Evolutionary conservation across 37 sponge, comb jelly and placozoan genomes (phyloP).

Genomic region (Halichondria panicea): DNA sequence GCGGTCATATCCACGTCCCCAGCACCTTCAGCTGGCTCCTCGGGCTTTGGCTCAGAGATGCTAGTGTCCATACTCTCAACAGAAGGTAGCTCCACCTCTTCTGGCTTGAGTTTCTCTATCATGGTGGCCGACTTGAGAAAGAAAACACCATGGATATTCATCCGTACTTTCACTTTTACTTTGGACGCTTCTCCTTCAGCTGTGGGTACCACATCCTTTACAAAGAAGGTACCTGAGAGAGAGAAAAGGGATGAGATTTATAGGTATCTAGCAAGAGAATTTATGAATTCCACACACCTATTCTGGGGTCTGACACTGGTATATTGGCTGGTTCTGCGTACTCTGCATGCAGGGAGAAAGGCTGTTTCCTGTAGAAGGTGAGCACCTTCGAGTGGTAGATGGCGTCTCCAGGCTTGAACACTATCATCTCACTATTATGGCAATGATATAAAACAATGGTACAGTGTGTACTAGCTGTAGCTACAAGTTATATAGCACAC

Average conservation of each 20-base stretch:
- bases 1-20: constrained; percentile 10
- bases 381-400: constrained; percentile 87
- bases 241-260: neutral
- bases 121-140: constrained; percentile 67
- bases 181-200: constrained; percentile 81
- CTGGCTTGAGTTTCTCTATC: constrained; percentile 56
- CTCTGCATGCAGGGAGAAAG: constrained; percentile 63
- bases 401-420: constrained; percentile 70
- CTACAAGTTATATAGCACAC: too few relatives aligned
- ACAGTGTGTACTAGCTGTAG: too few relatives aligned
- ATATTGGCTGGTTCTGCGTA: constrained; percentile 27
- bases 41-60: too few relatives aligned
- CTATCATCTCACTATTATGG: constrained; percentile 76
- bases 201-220: constrained; percentile 81
- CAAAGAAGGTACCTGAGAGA: constrained; percentile 61
- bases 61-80: too few relatives aligned
- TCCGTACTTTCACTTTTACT: constrained; percentile 91
- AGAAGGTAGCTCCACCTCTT: too few relatives aligned
- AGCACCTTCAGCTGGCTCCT: neutral
- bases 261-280: neutral
- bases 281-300: neutral
- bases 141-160: constrained; percentile 92
- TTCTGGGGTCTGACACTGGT: neutral
- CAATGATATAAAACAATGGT: neutral
- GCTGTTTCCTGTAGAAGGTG: constrained; percentile 83